Base-by-base conservation (phyloP, 2,797 vertebrate species). In the Cheirogaleus major region DNA sequence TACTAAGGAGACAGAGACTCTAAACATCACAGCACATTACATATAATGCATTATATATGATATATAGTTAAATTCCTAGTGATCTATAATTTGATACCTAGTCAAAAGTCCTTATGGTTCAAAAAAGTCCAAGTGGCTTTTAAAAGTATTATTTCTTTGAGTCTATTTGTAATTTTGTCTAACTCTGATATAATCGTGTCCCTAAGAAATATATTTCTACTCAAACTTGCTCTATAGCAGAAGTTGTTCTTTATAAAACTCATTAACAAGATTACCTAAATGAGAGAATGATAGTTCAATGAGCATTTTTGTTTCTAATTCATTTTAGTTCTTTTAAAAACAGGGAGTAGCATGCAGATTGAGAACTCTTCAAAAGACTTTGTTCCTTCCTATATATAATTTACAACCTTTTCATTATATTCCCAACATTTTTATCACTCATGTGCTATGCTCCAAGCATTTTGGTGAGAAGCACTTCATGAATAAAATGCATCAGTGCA, bases 401-500 rank as follows among this genome's bases (percentile, higher is more conserved):
- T 91, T 79, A 86, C 4, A 95, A 90, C 38, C 4, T 92, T 96
- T 97, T 88, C 78, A 86, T 94, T 97, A 92, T 73, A 95, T 55
- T 32, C 45, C 23, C 87, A 95, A 78, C 43, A 70, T 92, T 96
- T 94, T 93, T 88, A 95, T 96, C 67, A 84, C 65, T 84, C 48
- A 81, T 73, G 15, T 89, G 84, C 50, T 67, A 86, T 95, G 87
- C 75, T 95, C 27, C 38, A 92, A 97, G 95, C 72, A 88, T 78
- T 97, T 69, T 87, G 72, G 30, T 85, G 78, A 96, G 59, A 86
- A 45, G 69, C 18, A 82, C 38, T 82, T 92, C 81, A 76, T 96
- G 83, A 97, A 97, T 95, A 96, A 97, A 96, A 96, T 73, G 65
- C n/a, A 93, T 18, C 38, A 88, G 41, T 88, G 23, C 81, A 81